These are phyloP conservation scores for Agriopis leucophaearia DNA, from an alignment of 2,888 invertebrate species.

Conservation along the genomic window DNA sequence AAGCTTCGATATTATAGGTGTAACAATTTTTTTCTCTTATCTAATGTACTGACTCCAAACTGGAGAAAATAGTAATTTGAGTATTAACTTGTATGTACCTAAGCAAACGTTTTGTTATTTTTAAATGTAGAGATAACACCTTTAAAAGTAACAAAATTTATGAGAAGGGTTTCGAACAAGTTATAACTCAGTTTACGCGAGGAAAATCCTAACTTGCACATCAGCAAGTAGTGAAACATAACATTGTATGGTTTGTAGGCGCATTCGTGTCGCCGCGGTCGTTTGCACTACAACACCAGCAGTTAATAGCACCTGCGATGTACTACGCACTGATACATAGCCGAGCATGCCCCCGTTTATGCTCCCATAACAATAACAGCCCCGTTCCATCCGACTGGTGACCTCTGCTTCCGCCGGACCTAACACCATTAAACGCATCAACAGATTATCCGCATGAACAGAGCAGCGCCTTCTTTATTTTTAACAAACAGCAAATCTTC, in stretches of 20 bases:
- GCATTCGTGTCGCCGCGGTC: conserved; percentile 53
- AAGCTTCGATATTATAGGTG: too few species aligned
- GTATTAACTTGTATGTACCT: background rate
- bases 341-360: conserved; percentile 62
- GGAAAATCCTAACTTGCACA: conserved; percentile 54
- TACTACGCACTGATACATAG: conserved; percentile 44
- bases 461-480: conserved; percentile 42
- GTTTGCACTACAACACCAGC: conserved; percentile 60
- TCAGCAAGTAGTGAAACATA: conserved; percentile 56
- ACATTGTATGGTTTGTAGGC: conserved; percentile 57
- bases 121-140: background rate
- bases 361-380: conserved; percentile 67
- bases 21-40: too few species aligned
- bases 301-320: conserved; percentile 69
- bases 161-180: background rate
- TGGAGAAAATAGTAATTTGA: too few species aligned
- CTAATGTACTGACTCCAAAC: too few species aligned
- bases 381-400: conserved; percentile 54
- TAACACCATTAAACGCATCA: conserved; percentile 51
- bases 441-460: conserved; percentile 45
- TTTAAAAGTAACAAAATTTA: background rate
- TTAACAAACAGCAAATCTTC: conserved; percentile 51
- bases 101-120: background rate
- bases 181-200: conserved; percentile 44
- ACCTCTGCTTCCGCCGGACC: conserved; percentile 45